Base-by-base conservation (phyloP, 2,113 vertebrate genomes). In the Myiozetetes cayanensis region DNA sequence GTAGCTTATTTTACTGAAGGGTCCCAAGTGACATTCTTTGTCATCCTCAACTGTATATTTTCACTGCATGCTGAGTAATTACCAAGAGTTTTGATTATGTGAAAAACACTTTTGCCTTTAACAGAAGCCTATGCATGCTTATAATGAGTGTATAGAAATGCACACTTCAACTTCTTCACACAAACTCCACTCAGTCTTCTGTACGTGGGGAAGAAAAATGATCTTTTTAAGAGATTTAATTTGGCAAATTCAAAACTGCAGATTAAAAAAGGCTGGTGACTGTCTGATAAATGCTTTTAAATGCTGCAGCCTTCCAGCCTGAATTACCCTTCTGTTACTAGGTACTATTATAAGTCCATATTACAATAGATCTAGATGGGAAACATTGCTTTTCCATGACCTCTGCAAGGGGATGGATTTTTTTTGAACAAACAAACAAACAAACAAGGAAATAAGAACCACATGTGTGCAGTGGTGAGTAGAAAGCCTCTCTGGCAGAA, bases 51-150 rank as follows among this genome's bases (percentile, higher is more conserved):
- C 79, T 89, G 55, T 84, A 37, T 94, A 76, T 76, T 87, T 91
- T 91, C 73, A 39, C 73, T 89, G 37, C 78, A 86, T 91, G 82
- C 77, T 95, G 89, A 91, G 95, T 84, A 95, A 93, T 92, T 96
- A 72, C 84, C 53, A 37, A 83, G 79, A 87, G 24, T 39, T 96
- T 74, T 96, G 91, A 91, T 85, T 70, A 65, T 31, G 71, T 63
- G 73, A 80, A 93, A 91, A 72, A 47, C 30, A 50, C 24, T 86
- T 96, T 73, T 90, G 37, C 53, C 56, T 92, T 75, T 80, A 92
- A 71, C 37, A 78, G 70, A 67, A 92, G 75, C 47, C 65, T 85
- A 35, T 88, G 66, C 2, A 1, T 8, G 6, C 30, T 73, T 77
- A 47, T 84, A 94, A 81, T 93, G 67, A 87, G 53, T 46, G 9